Base-by-base conservation (phyloP, 1,140 invertebrate genomes). In the Drosophila rhopaloa region DNA sequence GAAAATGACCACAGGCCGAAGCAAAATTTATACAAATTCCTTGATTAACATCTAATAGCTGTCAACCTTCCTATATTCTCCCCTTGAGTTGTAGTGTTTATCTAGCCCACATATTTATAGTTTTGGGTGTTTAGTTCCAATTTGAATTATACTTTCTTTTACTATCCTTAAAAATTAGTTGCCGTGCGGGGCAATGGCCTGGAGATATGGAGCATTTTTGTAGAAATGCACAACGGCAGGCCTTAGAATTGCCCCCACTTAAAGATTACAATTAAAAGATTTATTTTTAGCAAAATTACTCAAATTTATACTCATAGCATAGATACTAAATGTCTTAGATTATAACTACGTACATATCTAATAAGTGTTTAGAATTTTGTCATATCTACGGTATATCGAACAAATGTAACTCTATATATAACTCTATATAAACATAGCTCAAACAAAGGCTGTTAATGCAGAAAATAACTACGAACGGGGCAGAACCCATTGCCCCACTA, bases 361-460 rank as follows among this genome's bases (percentile, higher is more conserved):
- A 81, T 84, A 88, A 88, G 83, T 88, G 83, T 88, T 88, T 88
- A 88, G 83, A 58, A 67, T 83, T 88, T 84, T 89, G 84, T 81
- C 74, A 81, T 80, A 80, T 81, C 72, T 80, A 53, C 53, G 62
- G 58, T 61, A 61, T 66, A 72, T 65, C 79, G 43, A 54, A 55
- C 44, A 53, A 78, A 47, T 77, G 75, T 78, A 78, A 78, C 65
- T 77, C 57, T 58, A 68, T 53, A 59, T 76, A 65, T 65, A 79
- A 80, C 59, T 73, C 56, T 76, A 68, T 68, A 78, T 78, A 74
- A 59, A 53, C 66, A 82, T 85, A 86, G 83, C 83, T 86, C 83
- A 86, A 56, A 85, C 46, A 74, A 68, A 88, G 82, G 83, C 83
- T 86, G 83, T 77, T 77, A 70, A 51, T 77, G 65, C 74, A 63